phyloP scores from a whole-genome alignment of 92 coral and sea anemone genomes.

The Epizoanthus ramosus region DNA sequence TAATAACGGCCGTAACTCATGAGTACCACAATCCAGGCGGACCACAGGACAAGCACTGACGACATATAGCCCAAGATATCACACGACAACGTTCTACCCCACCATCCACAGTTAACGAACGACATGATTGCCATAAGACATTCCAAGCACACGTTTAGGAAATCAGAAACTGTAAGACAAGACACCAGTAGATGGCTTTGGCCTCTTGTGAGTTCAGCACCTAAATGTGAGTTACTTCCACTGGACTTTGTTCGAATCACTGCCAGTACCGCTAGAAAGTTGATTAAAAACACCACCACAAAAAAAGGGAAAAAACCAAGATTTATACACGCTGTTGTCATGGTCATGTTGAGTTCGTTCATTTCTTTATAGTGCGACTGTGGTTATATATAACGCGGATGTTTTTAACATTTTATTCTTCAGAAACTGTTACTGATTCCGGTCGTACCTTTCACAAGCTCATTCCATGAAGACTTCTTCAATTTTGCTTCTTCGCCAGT shows the following conservation, averaged over 20 bases:
- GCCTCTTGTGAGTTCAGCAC: background rate
- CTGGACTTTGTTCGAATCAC: conserved; percentile 26
- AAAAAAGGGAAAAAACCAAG: conserved; percentile 48
- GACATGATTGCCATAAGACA: conserved; percentile 46
- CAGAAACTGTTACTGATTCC: too few relatives aligned
- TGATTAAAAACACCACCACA: conserved; percentile 19
- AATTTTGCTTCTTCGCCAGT: too few relatives aligned
- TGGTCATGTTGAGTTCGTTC: too few relatives aligned
- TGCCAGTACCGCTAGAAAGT: conserved; percentile 21
- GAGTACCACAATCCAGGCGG: conserved; percentile 47
- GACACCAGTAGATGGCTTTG: conserved; percentile 39
- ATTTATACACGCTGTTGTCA: conserved; percentile 12
- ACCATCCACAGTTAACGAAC: conserved; percentile 52
- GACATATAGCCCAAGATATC: conserved; percentile 14
- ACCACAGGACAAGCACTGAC: conserved; percentile 46
- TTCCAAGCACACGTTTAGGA: conserved; percentile 27
- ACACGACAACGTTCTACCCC: conserved; percentile 38
- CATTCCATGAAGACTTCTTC: too few relatives aligned
- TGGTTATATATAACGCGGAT: too few relatives aligned
- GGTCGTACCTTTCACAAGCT: too few relatives aligned
- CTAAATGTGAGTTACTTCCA: background rate
- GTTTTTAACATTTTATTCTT: too few relatives aligned
- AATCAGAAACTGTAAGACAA: conserved; percentile 35
- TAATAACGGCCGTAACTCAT: conserved; percentile 28
- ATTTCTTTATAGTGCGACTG: too few relatives aligned